Evolutionary conservation across 2,113 vertebrate genomes (phyloP).

Genomic region (Lanius collurio): DNA sequence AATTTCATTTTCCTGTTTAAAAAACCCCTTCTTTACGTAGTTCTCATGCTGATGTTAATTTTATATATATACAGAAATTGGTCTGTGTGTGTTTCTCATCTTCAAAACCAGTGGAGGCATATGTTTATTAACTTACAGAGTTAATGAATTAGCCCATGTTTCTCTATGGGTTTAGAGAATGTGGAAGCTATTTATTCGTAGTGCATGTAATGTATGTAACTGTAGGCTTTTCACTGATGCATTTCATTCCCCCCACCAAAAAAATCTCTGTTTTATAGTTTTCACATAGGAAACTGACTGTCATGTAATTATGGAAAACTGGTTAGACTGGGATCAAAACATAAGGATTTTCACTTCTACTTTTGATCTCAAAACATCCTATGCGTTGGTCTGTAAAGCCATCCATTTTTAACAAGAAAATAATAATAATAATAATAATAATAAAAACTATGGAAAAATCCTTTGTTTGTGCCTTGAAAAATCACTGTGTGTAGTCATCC

Average conservation of each 20-base stretch:
- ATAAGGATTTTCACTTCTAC: neutral
- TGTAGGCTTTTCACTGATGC: neutral
- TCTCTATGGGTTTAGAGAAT: neutral
- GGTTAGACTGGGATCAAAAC: neutral
- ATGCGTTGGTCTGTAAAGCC: neutral
- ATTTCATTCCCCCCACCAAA: neutral
- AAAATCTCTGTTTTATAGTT: neutral
- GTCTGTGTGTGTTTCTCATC: neutral
- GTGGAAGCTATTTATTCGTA: neutral
- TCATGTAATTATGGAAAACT: neutral
- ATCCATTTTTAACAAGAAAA: neutral
- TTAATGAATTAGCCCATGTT: neutral
- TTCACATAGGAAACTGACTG: neutral
- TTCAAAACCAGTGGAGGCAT: neutral
- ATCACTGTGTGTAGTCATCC: neutral
- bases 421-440: neutral
- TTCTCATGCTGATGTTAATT: neutral
- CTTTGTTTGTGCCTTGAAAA: neutral
- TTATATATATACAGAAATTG: neutral
- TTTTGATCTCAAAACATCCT: neutral
- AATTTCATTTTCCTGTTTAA: neutral
- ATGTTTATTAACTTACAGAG: neutral
- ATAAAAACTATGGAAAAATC: neutral
- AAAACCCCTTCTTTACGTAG: neutral
- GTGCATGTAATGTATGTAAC: neutral